Conservation (phyloP, 2,113 vertebrate genomes). For the Hippocampus comes region DNA sequence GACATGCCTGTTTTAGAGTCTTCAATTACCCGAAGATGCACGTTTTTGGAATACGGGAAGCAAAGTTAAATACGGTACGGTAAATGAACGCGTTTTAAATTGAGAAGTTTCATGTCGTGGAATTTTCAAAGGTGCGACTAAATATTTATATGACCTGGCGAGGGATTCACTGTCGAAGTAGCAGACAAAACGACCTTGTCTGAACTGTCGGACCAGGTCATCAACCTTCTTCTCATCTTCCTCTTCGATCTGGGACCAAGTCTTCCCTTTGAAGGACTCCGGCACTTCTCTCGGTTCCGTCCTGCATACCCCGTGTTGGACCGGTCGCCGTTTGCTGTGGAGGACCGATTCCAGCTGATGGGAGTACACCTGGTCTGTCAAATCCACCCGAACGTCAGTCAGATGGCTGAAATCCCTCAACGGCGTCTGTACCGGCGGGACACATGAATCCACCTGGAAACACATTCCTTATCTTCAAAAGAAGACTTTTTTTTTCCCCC, state of each 20-base stretch:
- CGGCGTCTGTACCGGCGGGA: conserved; percentile 32
- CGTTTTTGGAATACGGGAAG: background rate
- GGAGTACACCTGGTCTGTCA: conserved; percentile 78
- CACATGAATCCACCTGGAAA: conserved; percentile 20
- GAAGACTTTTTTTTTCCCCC: background rate
- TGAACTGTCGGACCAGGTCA: conserved; percentile 80
- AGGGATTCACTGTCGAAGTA: conserved; percentile 81
- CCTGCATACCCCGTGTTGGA: background rate
- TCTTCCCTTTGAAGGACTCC: conserved; percentile 85
- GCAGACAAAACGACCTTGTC: conserved; percentile 76
- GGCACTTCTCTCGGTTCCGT: conserved; percentile 49
- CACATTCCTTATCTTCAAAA: background rate
- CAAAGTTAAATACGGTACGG: background rate
- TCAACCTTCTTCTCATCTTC: conserved; percentile 85
- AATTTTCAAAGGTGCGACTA: background rate
- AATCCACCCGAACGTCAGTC: conserved; percentile 71
- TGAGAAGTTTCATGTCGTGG: background rate
- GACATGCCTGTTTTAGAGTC: background rate
- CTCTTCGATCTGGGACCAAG: conserved; percentile 80
- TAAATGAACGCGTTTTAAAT: background rate
- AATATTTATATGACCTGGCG: conserved; percentile 52
- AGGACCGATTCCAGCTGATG: conserved; percentile 66
- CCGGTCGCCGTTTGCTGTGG: background rate
- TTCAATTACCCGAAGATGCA: background rate
- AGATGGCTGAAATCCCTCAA: conserved; percentile 68